Evolutionary conservation across 2,113 vertebrate genomes (phyloP).

Genomic region (Mustela nigripes): DNA sequence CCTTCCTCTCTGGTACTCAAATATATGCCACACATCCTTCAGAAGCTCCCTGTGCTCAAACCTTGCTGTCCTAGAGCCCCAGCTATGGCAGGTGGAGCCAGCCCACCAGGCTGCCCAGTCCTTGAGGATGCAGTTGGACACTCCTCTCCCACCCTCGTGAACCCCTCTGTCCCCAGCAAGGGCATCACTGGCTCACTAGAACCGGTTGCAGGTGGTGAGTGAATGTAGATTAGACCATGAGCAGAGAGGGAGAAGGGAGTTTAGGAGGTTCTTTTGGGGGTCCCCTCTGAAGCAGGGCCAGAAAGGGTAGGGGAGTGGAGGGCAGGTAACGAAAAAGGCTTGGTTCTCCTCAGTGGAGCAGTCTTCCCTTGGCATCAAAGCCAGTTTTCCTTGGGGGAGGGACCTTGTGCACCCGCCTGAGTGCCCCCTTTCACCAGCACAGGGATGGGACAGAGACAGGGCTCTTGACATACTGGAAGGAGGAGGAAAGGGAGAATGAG

Average conservation of each 20-base stretch:
- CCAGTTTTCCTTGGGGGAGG: background rate
- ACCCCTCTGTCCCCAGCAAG: background rate
- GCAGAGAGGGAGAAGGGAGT: background rate
- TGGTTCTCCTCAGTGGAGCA: background rate
- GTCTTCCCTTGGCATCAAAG: background rate
- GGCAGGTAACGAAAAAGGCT: background rate
- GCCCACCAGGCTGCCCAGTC: background rate
- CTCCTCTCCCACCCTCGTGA: background rate
- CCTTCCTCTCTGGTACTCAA: background rate
- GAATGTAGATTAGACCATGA: rapidly evolving
- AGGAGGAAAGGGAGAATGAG: background rate
- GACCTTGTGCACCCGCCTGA: background rate
- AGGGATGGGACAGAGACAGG: no score
- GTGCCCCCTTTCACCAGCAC: background rate
- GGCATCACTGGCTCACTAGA: background rate
- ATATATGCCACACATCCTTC: background rate
- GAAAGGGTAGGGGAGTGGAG: background rate
- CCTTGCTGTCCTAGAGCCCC: background rate
- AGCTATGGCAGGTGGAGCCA: background rate
- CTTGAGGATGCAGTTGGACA: background rate
- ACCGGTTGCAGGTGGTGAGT: background rate
- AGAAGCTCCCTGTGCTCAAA: background rate
- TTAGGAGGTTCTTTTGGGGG: background rate
- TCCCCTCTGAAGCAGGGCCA: background rate
- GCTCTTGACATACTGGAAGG: background rate